Evolutionary conservation across 2,888 invertebrate genomes (phyloP).

Genomic region (Cheilosia variabilis): DNA sequence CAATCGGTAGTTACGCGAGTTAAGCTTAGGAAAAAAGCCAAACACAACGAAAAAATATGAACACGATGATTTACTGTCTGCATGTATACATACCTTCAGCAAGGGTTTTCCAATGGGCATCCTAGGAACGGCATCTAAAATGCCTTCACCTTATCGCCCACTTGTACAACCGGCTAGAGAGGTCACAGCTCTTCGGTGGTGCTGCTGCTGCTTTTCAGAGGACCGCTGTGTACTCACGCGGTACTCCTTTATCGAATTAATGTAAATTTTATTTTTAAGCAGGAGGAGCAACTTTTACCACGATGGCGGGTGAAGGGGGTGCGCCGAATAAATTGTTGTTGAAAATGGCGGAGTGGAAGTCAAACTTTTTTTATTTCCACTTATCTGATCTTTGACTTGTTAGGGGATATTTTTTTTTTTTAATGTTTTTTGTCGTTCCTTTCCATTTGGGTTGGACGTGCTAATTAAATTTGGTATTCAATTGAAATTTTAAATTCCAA

Average conservation of each 20-base stretch:
- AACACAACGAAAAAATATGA: conserved; percentile 19
- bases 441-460: background rate
- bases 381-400: conserved; percentile 36
- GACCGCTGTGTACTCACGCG: background rate
- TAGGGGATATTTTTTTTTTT: conserved; percentile 15
- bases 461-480: conserved; percentile 56
- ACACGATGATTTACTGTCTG: background rate
- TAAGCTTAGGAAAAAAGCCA: conserved; percentile 1
- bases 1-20: background rate
- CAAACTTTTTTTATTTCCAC: conserved; percentile 12
- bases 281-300: conserved; percentile 8
- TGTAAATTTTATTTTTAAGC: conserved; percentile 45
- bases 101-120: conserved; percentile 63
- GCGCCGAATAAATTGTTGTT: background rate
- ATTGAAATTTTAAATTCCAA: conserved; percentile 46
- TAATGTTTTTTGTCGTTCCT: background rate
- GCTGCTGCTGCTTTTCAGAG: background rate
- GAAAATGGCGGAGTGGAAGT: background rate
- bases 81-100: conserved; percentile 62
- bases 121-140: conserved; percentile 64
- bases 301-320: background rate
- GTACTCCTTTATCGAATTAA: conserved; percentile 18
- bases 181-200: background rate
- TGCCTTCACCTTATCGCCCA: conserved; percentile 16
- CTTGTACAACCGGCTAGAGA: conserved; percentile 1